Percentiles rank a stretch among this genome's conserved stretches.
phyloP scores from a whole-genome alignment of 2,888 invertebrate species.

The Latrodectus hesperus region DNA sequence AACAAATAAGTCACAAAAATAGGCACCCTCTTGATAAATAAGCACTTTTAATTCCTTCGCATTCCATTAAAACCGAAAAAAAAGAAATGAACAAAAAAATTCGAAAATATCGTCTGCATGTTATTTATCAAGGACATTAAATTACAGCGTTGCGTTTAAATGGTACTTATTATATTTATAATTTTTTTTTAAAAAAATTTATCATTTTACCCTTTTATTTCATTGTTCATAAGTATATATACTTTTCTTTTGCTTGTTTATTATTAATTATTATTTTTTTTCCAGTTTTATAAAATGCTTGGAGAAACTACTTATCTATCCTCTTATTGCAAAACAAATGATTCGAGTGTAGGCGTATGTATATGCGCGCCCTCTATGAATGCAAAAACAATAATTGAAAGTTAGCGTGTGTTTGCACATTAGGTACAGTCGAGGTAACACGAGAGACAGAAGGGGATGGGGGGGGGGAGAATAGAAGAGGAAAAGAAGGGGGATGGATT shows the following conservation, averaged over 20 bases:
- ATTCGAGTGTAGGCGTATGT: conserved; percentile 68
- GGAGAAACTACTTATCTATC: too few species aligned
- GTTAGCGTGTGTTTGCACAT: conserved; percentile 68
- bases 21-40: conserved; percentile 54
- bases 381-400: conserved; percentile 68
- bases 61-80: conserved; percentile 7
- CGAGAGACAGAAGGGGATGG: conserved; percentile 20
- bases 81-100: conserved; percentile 25
- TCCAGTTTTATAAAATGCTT: conserved; percentile 63
- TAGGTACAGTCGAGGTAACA: conserved; percentile 63
- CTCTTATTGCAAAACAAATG: conserved; percentile 63
- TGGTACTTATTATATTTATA: conserved; percentile 52
- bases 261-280: not conserved
- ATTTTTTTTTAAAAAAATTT: conserved; percentile 21
- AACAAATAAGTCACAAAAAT: conserved; percentile 66
- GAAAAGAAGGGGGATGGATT: conserved; percentile 19
- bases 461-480: not conserved
- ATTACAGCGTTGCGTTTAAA: conserved; percentile 63
- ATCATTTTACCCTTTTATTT: conserved; percentile 48
- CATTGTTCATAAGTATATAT: conserved; percentile 50
- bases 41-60: conserved; percentile 60
- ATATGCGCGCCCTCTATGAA: conserved; percentile 31
- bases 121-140: conserved; percentile 67
- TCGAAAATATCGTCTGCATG: conserved; percentile 55
- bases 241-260: conserved; percentile 7